Evolutionary conservation across 1,140 invertebrate genomes (phyloP), one percentile per base, ranked within the genome.

Genomic region (Rhopalosiphum padi): DNA sequence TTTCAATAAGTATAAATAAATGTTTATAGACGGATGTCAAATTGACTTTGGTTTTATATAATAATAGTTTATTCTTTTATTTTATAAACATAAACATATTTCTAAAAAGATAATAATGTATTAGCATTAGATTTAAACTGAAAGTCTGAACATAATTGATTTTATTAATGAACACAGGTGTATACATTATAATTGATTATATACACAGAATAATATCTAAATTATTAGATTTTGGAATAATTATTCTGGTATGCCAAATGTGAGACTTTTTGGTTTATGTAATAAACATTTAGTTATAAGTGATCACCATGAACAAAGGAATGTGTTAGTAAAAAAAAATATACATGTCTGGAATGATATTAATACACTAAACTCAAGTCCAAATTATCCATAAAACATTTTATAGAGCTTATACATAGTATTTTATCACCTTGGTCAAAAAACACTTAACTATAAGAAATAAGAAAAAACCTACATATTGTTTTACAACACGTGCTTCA

Each of bases 31-130:
- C 77, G 68, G 91, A 93, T 83, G 68, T 43, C 68, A 83, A 90
- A 90, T 90, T 90, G 89, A 90, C 89, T 90, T 90, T 90, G 55
- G 23, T 90, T 60, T 60, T 90, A 68, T 46, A 68, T 68, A 60
- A 90, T 90, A 90, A 46, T 68, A 43, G 41, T 68, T 90, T 88
- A 51, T 51, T 55, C 41, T 41, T 25, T 21, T 51, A 51, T 51
- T 68, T 68, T 22, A 43, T 68, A 90, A 68, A 90, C 15, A 25
- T 43, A 4, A 90, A 68, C 43, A 68, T 90, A 60, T n/a, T 37
- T 88, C 46, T 88, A 88, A 53, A 88, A 48, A 48, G 9, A 87
- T 15, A 8, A 87, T 87, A 87, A 48, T 87, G 30, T 87, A 48
- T 87, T 46, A 87, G 21, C 23, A 46, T 43, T 46, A 87, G 22